Percentiles rank a stretch among this genome's conserved stretches.
phyloP scores from a whole-genome alignment of 2,113 vertebrate species.

The Petaurus breviceps region DNA sequence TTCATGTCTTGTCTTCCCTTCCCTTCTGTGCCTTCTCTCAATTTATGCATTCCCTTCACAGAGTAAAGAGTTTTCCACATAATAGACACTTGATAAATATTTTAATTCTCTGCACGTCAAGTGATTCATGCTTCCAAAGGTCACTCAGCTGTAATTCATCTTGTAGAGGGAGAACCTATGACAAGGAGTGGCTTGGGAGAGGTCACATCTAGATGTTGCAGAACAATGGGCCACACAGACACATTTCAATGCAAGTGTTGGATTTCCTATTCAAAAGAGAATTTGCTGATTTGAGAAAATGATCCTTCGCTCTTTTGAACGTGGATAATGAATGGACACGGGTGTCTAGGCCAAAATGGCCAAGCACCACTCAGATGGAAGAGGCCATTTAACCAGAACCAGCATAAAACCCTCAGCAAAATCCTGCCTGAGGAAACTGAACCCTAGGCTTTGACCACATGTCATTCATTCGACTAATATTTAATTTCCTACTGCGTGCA shows the following conservation, averaged over 20 bases:
- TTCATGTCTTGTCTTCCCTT: not conserved
- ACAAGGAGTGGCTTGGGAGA: not conserved
- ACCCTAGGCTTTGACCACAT: not conserved
- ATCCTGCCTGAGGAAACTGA: not conserved
- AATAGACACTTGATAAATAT: not conserved
- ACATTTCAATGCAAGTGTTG: not conserved
- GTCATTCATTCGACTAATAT: not conserved
- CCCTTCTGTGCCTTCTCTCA: not conserved
- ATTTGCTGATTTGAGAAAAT: not conserved
- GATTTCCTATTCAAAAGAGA: not conserved
- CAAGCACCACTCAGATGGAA: not conserved
- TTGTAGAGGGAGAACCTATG: not conserved
- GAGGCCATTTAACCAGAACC: not conserved
- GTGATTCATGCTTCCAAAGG: not conserved
- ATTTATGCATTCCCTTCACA: not conserved
- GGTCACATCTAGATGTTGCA: not conserved
- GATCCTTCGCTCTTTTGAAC: not conserved
- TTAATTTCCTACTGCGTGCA: not conserved
- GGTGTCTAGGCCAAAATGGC: not conserved
- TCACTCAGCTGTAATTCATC: not conserved
- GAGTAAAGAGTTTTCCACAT: not conserved
- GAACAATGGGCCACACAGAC: not conserved
- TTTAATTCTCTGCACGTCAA: not conserved
- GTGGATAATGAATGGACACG: not conserved
- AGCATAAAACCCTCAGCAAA: not conserved